Conservation (phyloP, 2,113 vertebrate species). For the Merops nubicus region DNA sequence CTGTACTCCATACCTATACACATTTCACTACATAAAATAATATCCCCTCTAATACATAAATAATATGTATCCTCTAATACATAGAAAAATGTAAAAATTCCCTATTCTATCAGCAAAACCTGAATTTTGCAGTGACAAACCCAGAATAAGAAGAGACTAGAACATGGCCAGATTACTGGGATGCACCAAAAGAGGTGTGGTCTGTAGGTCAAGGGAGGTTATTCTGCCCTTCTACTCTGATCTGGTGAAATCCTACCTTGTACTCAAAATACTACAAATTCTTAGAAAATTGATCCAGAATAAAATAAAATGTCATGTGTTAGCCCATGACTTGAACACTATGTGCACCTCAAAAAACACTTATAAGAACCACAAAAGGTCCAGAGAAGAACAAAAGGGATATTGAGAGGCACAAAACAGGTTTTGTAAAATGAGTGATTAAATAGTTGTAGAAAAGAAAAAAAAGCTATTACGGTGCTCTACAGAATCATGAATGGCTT, state of each 20-base stretch:
- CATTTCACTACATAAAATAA: not conserved
- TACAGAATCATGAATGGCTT: not conserved
- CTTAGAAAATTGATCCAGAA: not conserved
- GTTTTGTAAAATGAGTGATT: not conserved
- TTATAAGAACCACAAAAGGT: not conserved
- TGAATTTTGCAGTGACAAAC: not conserved
- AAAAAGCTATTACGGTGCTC: not conserved
- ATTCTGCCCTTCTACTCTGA: too few species aligned
- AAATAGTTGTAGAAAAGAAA: not conserved
- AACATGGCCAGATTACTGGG: not conserved
- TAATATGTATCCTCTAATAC: not conserved
- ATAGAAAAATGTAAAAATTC: not conserved
- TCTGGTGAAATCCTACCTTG: too few species aligned
- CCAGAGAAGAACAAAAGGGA: not conserved
- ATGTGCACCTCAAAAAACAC: rapidly evolving
- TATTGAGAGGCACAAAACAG: not conserved
- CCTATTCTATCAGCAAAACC: not conserved
- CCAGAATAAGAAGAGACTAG: not conserved
- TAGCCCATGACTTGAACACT: not conserved
- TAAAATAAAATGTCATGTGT: not conserved
- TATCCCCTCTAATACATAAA: not conserved
- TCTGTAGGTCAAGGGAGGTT: too few species aligned
- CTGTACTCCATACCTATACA: not conserved
- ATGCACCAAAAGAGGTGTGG: too few species aligned
- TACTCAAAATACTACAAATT: too few species aligned